These are phyloP conservation scores for Porites lobata DNA, from an alignment of 92 coral and sea anemone species.

Conservation along the genomic window DNA sequence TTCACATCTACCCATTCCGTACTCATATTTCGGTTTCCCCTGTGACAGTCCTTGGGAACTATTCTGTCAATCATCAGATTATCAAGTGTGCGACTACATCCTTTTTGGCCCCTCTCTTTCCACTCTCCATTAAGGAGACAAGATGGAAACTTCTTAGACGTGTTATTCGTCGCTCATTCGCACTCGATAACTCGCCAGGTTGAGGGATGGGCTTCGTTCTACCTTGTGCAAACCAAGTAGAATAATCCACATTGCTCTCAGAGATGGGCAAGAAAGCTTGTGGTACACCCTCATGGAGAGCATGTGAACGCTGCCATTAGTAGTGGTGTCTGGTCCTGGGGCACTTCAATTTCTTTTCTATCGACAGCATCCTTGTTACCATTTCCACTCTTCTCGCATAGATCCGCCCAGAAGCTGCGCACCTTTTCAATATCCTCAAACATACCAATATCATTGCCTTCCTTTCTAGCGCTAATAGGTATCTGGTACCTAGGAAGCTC, in stretches of 20 bases:
- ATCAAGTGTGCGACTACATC: constrained; percentile 70
- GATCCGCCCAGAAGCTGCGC: constrained; percentile 5
- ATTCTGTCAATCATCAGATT: constrained; percentile 75
- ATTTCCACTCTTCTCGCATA: constrained; percentile 21
- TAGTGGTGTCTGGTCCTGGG: neutral
- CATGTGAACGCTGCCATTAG: constrained; percentile 57
- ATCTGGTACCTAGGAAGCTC: no score
- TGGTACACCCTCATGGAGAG: constrained; percentile 34
- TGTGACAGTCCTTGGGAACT: constrained; percentile 58
- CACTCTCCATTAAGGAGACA: constrained; percentile 46
- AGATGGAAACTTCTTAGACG: constrained; percentile 56
- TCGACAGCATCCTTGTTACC: neutral
- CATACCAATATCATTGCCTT: neutral
- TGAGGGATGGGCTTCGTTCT: constrained; percentile 51
- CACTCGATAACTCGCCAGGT: constrained; percentile 63
- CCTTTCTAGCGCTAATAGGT: no score
- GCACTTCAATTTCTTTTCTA: no score
- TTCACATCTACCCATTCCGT: constrained; percentile 44
- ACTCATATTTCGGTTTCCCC: constrained; percentile 53
- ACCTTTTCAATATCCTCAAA: constrained; percentile 30
- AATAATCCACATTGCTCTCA: constrained; percentile 21
- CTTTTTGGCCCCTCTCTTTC: constrained; percentile 29
- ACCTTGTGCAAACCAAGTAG: constrained; percentile 60
- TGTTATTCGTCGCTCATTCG: constrained; percentile 70
- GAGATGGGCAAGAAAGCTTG: constrained; percentile 14